Evolutionary conservation across 1,140 invertebrate species (phyloP).

Genomic region (Megalopta genalis): DNA sequence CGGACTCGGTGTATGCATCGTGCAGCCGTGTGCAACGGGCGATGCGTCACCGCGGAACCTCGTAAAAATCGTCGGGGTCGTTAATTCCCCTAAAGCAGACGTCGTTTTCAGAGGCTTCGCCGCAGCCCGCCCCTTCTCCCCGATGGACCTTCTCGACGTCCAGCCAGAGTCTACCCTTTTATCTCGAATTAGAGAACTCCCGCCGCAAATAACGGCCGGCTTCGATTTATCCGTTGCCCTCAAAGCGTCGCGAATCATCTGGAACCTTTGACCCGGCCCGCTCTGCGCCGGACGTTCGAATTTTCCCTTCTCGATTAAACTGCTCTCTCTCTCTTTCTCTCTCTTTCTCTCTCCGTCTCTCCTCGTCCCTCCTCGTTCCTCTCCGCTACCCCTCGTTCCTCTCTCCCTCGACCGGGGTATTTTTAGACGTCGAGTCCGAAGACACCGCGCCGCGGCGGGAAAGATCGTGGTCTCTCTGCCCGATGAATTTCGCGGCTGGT

Average conservation of each 20-base stretch:
- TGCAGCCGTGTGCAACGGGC: constrained; percentile 20
- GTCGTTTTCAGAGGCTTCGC: constrained; percentile 36
- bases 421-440: constrained; percentile 31
- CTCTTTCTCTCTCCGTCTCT: too few species aligned
- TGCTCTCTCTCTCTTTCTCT: not conserved
- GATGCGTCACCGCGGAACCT: constrained; percentile 39
- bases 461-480: not conserved
- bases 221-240: constrained; percentile 7
- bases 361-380: not conserved
- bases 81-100: constrained; percentile 38
- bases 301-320: constrained; percentile 44
- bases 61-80: constrained; percentile 36
- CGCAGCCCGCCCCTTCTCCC: not conserved
- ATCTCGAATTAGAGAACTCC: not conserved
- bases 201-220: not conserved
- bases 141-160: not conserved
- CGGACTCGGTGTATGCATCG: constrained; percentile 42
- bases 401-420: constrained; percentile 2
- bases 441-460: constrained; percentile 7
- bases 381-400: not conserved
- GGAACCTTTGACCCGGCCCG: constrained; percentile 25
- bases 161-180: not conserved
- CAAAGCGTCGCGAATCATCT: constrained; percentile 19
- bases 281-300: constrained; percentile 1
- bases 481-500: not conserved